A percentile compares a stretch with the other conserved stretches of the same genome.
Evolutionary conservation across 2,888 invertebrate genomes (phyloP).

Genomic region (Hydrotaea cyrtoneurina): DNA sequence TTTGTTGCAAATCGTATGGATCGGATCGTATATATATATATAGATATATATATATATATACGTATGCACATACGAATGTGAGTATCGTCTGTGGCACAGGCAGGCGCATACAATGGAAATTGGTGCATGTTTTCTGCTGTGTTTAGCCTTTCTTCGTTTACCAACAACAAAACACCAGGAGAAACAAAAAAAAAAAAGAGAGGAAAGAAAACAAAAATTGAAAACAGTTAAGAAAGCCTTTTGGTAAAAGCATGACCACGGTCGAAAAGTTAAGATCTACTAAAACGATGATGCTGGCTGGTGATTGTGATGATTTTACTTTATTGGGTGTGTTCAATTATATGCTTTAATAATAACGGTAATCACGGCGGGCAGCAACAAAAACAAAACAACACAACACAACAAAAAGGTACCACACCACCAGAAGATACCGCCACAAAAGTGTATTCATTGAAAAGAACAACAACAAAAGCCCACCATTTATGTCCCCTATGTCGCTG

Average conservation of each 20-base stretch:
- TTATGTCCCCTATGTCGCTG: neutral
- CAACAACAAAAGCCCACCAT: neutral
- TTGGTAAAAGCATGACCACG: constrained; percentile 64
- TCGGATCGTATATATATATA: constrained; percentile 11
- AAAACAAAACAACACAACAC: too few species aligned
- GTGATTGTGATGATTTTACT: constrained; percentile 67
- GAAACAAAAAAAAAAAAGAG: neutral
- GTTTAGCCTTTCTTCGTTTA: constrained; percentile 43
- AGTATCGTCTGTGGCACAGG: constrained; percentile 43
- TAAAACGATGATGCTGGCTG: constrained; percentile 60
- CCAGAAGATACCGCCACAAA: constrained; percentile 19
- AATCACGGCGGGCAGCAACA: constrained; percentile 57
- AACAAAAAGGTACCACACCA: constrained; percentile 43
- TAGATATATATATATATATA: too few species aligned
- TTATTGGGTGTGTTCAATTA: constrained; percentile 71
- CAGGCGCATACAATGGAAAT: constrained; percentile 54
- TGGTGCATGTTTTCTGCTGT: constrained; percentile 60
- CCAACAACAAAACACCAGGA: neutral
- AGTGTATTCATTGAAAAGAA: constrained; percentile 26
- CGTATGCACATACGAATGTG: constrained; percentile 21
- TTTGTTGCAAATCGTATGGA: constrained; percentile 65
- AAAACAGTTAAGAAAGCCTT: constrained; percentile 50
- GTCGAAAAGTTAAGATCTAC: constrained; percentile 66
- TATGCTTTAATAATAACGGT: constrained; percentile 70
- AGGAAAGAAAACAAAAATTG: constrained; percentile 39